Conservation (phyloP, 2,113 vertebrate species). For the Fregata magnificens region DNA sequence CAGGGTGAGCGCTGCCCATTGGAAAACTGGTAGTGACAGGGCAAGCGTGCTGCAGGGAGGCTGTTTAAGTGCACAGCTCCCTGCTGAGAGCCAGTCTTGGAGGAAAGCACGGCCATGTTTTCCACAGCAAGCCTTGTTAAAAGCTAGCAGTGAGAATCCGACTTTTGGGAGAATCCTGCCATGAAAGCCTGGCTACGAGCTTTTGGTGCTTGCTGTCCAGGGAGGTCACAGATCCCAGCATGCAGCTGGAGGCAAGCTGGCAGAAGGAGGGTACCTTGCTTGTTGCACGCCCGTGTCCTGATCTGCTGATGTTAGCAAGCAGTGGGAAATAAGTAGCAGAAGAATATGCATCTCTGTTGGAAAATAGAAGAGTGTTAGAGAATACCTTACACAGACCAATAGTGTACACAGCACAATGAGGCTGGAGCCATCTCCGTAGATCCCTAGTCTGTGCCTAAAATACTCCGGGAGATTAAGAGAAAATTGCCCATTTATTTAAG, state of each 20-base stretch:
- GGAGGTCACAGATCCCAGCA: conserved; percentile 74
- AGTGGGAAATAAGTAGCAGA: conserved; percentile 87
- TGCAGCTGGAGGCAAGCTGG: conserved; percentile 78
- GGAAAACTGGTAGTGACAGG: background rate
- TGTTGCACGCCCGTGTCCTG: conserved; percentile 56
- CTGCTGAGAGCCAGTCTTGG: background rate
- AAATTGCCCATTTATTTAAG: background rate
- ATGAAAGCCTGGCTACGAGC: background rate
- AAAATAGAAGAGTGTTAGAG: background rate
- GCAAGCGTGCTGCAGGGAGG: background rate
- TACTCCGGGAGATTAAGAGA: background rate
- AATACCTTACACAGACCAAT: background rate
- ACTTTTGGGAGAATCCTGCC: background rate
- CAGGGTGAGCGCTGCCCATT: background rate
- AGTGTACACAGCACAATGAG: background rate
- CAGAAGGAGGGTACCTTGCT: conserved; percentile 76
- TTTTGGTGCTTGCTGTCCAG: conserved; percentile 72
- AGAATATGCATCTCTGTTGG: conserved; percentile 78
- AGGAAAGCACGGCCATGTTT: fast-evolving
- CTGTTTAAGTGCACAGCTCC: background rate
- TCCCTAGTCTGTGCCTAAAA: background rate
- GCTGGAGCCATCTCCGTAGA: background rate
- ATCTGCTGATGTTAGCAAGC: conserved; percentile 80
- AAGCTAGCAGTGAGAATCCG: background rate
- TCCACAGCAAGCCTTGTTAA: background rate